Base-by-base conservation (phyloP, 2,113 vertebrate genomes). In the Bujurquina vittata region DNA sequence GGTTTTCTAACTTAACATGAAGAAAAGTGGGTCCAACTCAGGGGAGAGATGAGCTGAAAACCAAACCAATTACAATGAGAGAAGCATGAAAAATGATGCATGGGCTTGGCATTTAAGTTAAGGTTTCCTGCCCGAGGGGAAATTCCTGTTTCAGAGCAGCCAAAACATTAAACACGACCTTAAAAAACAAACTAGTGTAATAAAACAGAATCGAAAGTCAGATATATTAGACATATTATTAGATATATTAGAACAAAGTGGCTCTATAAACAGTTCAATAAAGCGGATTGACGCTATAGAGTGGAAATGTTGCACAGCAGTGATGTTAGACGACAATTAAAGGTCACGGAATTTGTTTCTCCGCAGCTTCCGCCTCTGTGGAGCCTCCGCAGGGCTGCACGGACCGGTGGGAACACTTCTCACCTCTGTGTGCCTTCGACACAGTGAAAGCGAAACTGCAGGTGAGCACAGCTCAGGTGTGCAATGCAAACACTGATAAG, bases 81-180 rank as follows among this genome's bases (percentile, higher is more conserved):
- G 29, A 1, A 31, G 57, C 11, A 43, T 1, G 4, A 4, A 8
- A 31, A 23, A 31, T 59, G 23, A 7, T 18, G 14, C 7, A 29
- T 60, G 58, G 4, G 63, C 0, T 4, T 0, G 23, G 37, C 11
- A 65, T 46, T 26, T 46, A 65, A 43, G 37, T 7, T 2, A 23
- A 67, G 10, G n/a, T 46, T 1, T 2, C 0, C 8, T 26, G 37
- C 17, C 4, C 15, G 6, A 0, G 1, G 63, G 22, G 40, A 67
- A 43, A 46, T 26, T 23, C 22, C 40, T 18, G 63, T 10, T 7
- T 26, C 14, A 46, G 14, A 26, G 63, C 14, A 67, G 14, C 14
- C 40, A 40, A 0, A 67, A 67, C 40, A 49, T 17, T 0, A 1
- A 67, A 67, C 14, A 46, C 22, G 14, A 26, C 22, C 37, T 67